phyloP scores from a whole-genome alignment of 2,888 invertebrate genomes.

The Netelia fuscicornis region DNA sequence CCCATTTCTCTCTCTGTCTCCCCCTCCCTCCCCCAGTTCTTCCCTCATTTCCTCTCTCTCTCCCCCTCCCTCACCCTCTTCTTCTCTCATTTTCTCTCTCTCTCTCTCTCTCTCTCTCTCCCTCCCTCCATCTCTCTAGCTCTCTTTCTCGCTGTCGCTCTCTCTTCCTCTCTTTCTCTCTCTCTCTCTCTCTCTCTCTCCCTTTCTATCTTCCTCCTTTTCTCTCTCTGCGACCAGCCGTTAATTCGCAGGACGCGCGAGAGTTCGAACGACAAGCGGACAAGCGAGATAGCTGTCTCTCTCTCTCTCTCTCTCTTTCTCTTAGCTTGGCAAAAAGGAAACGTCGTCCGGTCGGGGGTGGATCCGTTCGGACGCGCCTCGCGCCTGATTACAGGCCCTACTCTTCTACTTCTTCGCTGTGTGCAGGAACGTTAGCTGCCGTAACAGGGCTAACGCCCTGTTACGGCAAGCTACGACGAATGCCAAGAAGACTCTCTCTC shows the following conservation, averaged over 20 bases:
- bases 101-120: no score
- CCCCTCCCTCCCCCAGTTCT: no score
- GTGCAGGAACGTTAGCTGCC: background rate
- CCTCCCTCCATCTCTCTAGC: no score
- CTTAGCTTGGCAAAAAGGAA: slow-evolving; percentile 22
- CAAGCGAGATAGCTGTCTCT: background rate
- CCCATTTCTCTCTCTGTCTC: slow-evolving; percentile 16
- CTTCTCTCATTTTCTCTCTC: no score
- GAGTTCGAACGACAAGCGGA: slow-evolving; percentile 31
- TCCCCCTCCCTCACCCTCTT: no score
- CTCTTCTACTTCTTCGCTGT: slow-evolving; percentile 23
- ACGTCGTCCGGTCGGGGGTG: slow-evolving; percentile 58
- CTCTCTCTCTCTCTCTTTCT: slow-evolving; percentile 1
- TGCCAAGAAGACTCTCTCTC: no score
- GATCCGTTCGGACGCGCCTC: slow-evolving; percentile 61
- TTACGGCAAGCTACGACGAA: no score
- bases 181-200: slow-evolving; percentile 42
- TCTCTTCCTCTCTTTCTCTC: background rate
- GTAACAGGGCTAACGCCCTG: no score
- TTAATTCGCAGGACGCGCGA: slow-evolving; percentile 57
- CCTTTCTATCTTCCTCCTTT: slow-evolving; percentile 30
- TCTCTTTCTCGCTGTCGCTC: no score
- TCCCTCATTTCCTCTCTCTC: no score
- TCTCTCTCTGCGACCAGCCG: slow-evolving; percentile 46
- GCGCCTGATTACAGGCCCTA: slow-evolving; percentile 67